phyloP scores from a whole-genome alignment of 1,140 invertebrate genomes.

The Drosophila burlai region DNA sequence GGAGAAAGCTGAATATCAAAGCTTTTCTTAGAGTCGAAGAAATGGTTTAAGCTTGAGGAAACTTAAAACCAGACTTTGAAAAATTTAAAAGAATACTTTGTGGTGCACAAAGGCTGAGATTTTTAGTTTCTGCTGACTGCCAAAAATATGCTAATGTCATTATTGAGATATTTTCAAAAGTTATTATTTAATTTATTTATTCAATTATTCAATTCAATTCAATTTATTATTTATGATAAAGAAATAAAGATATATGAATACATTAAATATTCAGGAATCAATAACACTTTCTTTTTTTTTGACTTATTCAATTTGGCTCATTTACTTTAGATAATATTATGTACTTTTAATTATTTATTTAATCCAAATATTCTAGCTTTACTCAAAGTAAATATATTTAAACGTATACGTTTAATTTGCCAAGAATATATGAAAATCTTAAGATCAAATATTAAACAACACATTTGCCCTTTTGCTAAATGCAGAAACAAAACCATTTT shows the following conservation, averaged over 20 bases:
- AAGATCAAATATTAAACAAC: background rate
- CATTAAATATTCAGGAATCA: background rate
- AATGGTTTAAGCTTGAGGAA: background rate
- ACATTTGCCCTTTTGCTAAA: background rate
- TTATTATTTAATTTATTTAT: no score
- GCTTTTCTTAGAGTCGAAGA: slow-evolving; percentile 1
- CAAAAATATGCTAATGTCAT: slow-evolving; percentile 15
- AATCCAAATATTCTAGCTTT: background rate
- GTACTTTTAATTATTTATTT: no score
- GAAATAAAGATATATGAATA: background rate
- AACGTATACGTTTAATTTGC: no score
- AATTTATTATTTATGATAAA: no score
- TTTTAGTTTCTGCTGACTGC: background rate
- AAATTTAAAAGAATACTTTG: slow-evolving; percentile 12
- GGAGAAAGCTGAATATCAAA: slow-evolving; percentile 6
- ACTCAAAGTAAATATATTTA: no score
- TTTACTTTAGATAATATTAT: no score
- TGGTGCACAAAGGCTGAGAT: background rate
- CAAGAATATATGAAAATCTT: background rate
- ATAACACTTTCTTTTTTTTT: background rate
- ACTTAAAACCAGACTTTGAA: background rate
- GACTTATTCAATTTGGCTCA: no score
- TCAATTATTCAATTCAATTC: no score
- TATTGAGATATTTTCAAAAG: no score
- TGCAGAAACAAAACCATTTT: background rate